phyloP scores from a whole-genome alignment of 23 tunicate species.

The Styela plicata region DNA sequence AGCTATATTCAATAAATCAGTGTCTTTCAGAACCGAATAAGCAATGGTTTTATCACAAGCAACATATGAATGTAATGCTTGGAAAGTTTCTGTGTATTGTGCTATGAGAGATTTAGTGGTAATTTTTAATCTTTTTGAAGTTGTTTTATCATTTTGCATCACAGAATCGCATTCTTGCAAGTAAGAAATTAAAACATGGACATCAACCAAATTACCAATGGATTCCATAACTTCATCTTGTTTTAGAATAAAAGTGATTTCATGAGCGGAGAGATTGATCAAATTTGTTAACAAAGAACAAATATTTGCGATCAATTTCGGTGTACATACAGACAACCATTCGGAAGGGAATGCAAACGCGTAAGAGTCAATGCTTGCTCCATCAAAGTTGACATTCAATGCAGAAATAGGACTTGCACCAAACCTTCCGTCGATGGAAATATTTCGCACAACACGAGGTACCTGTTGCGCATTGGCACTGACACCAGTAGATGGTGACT shows the following conservation, averaged over 20 bases:
- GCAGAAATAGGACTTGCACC: not conserved
- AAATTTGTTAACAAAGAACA: slow-evolving; percentile 9
- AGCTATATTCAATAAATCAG: not conserved
- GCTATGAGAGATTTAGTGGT: not conserved
- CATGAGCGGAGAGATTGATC: not conserved
- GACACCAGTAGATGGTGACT: not conserved
- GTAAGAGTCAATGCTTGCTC: slow-evolving; percentile 9
- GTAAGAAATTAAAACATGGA: not conserved
- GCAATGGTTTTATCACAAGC: not conserved
- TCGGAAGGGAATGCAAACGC: slow-evolving; percentile 22
- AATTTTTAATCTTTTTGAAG: not conserved
- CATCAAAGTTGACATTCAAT: not conserved
- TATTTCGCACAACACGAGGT: not conserved
- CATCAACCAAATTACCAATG: not conserved
- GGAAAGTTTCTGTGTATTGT: not conserved
- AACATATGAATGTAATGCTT: not conserved
- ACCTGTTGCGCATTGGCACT: not conserved
- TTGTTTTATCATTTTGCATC: not conserved
- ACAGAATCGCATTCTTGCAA: not conserved
- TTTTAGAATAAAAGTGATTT: not conserved
- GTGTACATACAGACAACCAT: slow-evolving; percentile 19
- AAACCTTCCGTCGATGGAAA: not conserved
- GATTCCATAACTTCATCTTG: not conserved
- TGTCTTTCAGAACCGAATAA: not conserved
- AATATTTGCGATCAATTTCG: slow-evolving; percentile 3